phyloP scores from a whole-genome alignment of 2,888 invertebrate species.

The Bruchidius siliquastri region DNA sequence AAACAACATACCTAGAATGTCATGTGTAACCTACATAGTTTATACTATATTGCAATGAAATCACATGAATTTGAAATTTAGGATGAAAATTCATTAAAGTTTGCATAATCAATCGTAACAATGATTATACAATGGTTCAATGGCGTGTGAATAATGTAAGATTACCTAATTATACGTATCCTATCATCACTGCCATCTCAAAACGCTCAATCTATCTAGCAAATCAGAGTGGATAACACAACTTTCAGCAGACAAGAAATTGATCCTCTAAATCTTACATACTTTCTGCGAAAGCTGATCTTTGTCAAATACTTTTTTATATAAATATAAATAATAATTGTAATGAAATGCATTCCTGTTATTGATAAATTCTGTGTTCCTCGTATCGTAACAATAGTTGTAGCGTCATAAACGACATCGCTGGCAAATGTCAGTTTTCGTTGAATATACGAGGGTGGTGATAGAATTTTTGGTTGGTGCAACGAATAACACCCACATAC shows the following conservation, averaged over 20 bases:
- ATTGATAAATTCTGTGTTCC: not conserved
- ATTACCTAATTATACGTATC: no score
- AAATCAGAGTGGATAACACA: not conserved
- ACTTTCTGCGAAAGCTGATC: not conserved
- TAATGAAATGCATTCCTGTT: not conserved
- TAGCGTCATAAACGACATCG: not conserved
- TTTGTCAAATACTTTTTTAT: not conserved
- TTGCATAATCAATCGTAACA: no score
- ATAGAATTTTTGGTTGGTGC: not conserved
- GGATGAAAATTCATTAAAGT: no score
- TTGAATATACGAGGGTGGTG: not conserved
- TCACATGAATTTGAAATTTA: no score
- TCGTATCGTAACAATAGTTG: not conserved
- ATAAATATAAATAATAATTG: not conserved
- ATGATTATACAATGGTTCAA: no score
- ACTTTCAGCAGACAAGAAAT: not conserved
- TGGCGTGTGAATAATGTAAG: no score
- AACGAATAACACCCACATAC: no score
- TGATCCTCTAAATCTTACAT: not conserved
- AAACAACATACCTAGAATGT: no score
- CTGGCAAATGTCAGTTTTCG: not conserved
- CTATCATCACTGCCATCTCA: not conserved
- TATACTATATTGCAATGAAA: no score
- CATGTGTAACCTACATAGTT: no score
- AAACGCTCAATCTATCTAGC: not conserved